Base-by-base conservation (phyloP, 1,140 invertebrate species). In the Harpegnathos saltator region DNA sequence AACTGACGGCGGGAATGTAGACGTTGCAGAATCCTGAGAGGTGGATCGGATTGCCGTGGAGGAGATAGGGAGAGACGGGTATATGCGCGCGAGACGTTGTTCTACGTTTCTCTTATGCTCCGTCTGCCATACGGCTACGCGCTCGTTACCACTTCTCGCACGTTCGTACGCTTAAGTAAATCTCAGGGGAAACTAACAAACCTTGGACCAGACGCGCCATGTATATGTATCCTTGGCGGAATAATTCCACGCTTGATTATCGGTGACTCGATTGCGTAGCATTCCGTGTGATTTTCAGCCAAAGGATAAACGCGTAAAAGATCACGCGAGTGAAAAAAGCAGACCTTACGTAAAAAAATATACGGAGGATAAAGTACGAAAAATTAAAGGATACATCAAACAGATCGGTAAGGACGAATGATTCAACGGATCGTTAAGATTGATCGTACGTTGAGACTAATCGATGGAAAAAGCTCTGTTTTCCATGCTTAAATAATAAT, bases 101-200 rank as follows among this genome's bases (percentile, higher is more conserved):
- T 68, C 74, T 78, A 52, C n/a, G 59, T 80, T 22, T 69, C 44
- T 50, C 59, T 68, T 48, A 12, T 56, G 15, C 44, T 77, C 22
- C 38, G 38, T 74, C 61, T 77, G 61, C 74, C 26, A 62, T 29
- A 26, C 19, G 61, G 65, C 48, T 44, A 9, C 38, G 38, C 29
- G 75, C 75, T 83, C 72, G 65, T 83, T 75, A 81, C 54, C 77
- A 72, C 77, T 81, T 81, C 77, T 81, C 66, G 38, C 77, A 81
- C 77, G 77, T 81, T 72, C 56, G 77, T 81, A 72, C 66, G 66
- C 68, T 81, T 81, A 81, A 81, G 77, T 81, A 81, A 81, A 81
- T 81, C 77, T 38, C 38, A 38, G 62, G 54, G 14, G 66, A 17
- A 72, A 52, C 66, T 81, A 81, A 81, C 77, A 81, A 81, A 81